These are phyloP conservation scores for Xenopus petersii DNA, from an alignment of 2,797 vertebrate species.

Conservation along the genomic window DNA sequence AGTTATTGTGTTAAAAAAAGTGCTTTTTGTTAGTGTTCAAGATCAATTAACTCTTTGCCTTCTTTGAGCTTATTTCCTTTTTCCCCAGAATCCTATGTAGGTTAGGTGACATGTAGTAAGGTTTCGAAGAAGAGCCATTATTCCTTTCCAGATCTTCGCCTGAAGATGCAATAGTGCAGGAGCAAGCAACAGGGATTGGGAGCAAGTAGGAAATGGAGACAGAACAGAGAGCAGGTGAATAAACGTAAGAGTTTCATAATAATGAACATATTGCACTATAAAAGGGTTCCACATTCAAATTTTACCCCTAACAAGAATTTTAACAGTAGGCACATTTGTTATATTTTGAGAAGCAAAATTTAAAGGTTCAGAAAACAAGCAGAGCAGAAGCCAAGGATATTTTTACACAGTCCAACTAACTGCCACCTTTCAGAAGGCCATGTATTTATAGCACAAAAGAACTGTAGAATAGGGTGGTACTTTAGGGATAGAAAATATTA, in stretches of 20 bases:
- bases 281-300: too few relatives aligned
- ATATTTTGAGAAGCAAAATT: not conserved
- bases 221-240: conserved; percentile 54
- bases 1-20: conserved; percentile 52
- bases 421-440: too few relatives aligned
- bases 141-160: conserved; percentile 97
- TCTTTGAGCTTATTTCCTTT: conserved; percentile 75
- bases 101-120: conserved; percentile 90
- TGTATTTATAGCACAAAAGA: too few relatives aligned
- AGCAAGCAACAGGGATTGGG: conserved; percentile 44
- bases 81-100: conserved; percentile 88
- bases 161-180: conserved; percentile 58
- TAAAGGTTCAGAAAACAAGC: not conserved
- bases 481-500: too few relatives aligned
- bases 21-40: conserved; percentile 29
- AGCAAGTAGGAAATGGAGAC: conserved; percentile 48
- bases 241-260: conserved; percentile 45
- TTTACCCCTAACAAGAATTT: too few relatives aligned
- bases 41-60: conserved; percentile 53
- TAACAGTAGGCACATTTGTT: too few relatives aligned
- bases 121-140: conserved; percentile 87
- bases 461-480: too few relatives aligned
- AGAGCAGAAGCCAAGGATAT: not conserved
- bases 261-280: not conserved
- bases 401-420: too few relatives aligned